Evolutionary conservation across 2,113 vertebrate genomes (phyloP), one percentile per base, ranked within the genome.

Genomic region (Tragulus kanchil): DNA sequence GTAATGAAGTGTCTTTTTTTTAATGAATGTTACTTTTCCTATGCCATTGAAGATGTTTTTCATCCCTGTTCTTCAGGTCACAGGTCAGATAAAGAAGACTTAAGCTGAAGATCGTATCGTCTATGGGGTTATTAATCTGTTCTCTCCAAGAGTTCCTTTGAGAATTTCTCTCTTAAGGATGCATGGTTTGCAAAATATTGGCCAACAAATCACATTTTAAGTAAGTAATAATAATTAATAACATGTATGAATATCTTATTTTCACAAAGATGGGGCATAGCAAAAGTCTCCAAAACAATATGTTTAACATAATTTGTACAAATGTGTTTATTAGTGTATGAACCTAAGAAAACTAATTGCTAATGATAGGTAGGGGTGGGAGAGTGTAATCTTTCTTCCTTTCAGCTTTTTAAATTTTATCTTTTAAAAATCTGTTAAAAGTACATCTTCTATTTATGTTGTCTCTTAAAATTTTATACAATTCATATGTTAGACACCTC

Each of bases 181-280:
- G 83, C 45, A 62, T 59, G 64, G 50, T 9, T 91, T 85, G 9
- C 36, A 87, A 93, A 97, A 92, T 83, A 73, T 21, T 95, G 36
- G 28, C 65, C n/a, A 45, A 71, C 9, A 77, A 36, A 15, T 1
- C 50, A 62, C 75, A 90, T 93, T 84, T 89, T 93, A 75, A 54
- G 75, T 54, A 78, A 78, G 28, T 19, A 79, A 19, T 31, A 52
- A 78, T 95, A 73, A 90, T 50, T 78, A 94, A 62, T 73, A 79
- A 71, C 28, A 93, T 52, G 78, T 62, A 42, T n/a, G 26, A 89
- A 77, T 87, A 95, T 90, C 82, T 93, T 83, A 94, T 93, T 92
- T 96, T 94, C 65, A 89, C 91, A 77, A 90, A 84, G 36, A 87
- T n/a, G n/a, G n/a, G n/a, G n/a, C n/a, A n/a, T n/a, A n/a, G n/a